These are phyloP conservation scores for Poecilus cupreus DNA, from an alignment of 2,888 invertebrate species.

Conservation along the genomic window DNA sequence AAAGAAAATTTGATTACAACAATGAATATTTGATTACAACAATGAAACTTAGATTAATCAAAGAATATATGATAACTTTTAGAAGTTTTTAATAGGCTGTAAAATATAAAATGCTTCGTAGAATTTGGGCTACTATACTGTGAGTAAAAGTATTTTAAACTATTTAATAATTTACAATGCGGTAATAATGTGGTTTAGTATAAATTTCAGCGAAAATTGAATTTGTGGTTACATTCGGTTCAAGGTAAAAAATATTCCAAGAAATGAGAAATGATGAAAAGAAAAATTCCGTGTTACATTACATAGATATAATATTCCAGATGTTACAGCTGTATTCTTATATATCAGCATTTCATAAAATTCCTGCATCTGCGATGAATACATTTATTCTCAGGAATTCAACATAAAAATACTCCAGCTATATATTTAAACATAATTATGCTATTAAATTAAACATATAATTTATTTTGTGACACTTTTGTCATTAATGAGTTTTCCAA, in stretches of 20 bases:
- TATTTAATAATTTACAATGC: neutral
- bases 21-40: too few relatives aligned
- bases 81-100: neutral
- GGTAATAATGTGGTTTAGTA: conserved; percentile 31
- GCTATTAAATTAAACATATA: neutral
- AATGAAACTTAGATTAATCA: too few relatives aligned
- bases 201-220: neutral
- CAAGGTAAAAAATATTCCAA: conserved; percentile 7
- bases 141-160: neutral
- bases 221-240: conserved; percentile 10
- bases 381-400: neutral
- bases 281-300: neutral
- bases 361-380: neutral
- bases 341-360: neutral
- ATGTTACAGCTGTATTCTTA: conserved; percentile 1
- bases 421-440: neutral
- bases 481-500: conserved; percentile 3
- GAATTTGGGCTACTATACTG: neutral
- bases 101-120: neutral
- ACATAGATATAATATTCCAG: neutral
- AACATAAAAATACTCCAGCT: neutral
- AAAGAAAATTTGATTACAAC: too few relatives aligned
- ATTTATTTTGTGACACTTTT: neutral
- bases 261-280: neutral
- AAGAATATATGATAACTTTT: too few relatives aligned